phyloP scores from a whole-genome alignment of 2,888 invertebrate genomes.

The Norana najaformis region DNA sequence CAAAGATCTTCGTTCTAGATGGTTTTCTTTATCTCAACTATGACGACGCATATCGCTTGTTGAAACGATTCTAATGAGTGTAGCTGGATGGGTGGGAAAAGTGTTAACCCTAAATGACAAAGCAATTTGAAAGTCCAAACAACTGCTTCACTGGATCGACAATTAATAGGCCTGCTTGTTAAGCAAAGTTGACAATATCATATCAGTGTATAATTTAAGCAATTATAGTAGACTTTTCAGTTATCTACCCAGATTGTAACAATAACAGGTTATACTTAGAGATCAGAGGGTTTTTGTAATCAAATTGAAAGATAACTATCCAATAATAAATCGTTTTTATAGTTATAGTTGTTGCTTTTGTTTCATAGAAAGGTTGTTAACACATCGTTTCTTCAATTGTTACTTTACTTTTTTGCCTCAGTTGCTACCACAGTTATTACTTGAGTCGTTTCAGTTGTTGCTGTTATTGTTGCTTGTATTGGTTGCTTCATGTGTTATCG shows the following conservation, averaged over 20 bases:
- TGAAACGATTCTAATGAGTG: neutral
- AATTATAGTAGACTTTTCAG: neutral
- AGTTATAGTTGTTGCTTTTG: neutral
- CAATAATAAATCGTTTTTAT: neutral
- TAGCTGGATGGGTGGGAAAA: neutral
- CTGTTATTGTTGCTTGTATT: no score
- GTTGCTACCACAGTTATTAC: neutral
- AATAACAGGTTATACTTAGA: no score
- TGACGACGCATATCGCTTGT: neutral
- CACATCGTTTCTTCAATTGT: neutral
- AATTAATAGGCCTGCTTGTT: no score
- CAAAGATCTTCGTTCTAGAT: neutral
- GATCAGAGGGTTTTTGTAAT: neutral
- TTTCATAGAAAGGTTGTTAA: no score
- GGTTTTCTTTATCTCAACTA: neutral
- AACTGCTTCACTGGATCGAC: neutral
- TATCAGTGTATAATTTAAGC: neutral
- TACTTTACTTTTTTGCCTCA: no score
- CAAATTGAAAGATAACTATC: neutral
- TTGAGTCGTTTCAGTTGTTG: no score
- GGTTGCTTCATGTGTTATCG: no score
- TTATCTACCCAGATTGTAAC: neutral
- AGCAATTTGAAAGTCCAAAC: neutral
- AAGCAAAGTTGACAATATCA: neutral
- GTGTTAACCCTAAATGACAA: neutral